Evolutionary conservation across 2,113 vertebrate species (phyloP).

Genomic region (Panthera uncia): DNA sequence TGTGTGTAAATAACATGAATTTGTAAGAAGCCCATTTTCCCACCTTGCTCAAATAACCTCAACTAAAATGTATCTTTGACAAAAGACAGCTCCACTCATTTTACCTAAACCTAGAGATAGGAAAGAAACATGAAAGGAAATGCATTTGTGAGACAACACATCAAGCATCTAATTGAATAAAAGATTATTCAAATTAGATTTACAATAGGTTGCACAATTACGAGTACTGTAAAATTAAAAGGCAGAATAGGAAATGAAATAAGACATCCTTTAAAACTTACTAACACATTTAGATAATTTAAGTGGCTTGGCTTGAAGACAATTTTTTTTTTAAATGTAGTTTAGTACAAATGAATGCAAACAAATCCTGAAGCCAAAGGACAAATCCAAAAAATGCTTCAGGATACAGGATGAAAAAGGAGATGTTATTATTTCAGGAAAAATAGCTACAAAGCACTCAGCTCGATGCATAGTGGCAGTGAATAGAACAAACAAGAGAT

Average conservation of each 20-base stretch:
- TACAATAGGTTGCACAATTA: not conserved
- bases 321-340: not conserved
- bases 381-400: slow-evolving; percentile 60
- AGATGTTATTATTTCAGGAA: slow-evolving; percentile 40
- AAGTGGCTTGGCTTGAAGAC: slow-evolving; percentile 58
- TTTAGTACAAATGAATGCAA: slow-evolving; percentile 72
- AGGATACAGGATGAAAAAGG: slow-evolving; percentile 33
- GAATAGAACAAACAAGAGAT: slow-evolving; percentile 38
- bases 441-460: slow-evolving; percentile 44
- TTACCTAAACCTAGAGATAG: not conserved
- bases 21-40: not conserved
- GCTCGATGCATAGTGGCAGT: not conserved
- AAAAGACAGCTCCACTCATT: not conserved
- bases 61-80: not conserved
- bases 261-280: slow-evolving; percentile 19
- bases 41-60: slow-evolving; percentile 1
- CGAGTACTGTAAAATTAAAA: slow-evolving; percentile 50
- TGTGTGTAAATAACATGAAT: not conserved
- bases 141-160: slow-evolving; percentile 33
- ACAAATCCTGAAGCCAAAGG: slow-evolving; percentile 69
- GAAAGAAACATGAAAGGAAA: not conserved
- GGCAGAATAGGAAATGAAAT: slow-evolving; percentile 11
- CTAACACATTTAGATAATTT: slow-evolving; percentile 56
- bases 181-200: slow-evolving; percentile 52
- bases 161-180: slow-evolving; percentile 39